A percentile compares a stretch with the other conserved stretches of the same genome.
Conservation (phyloP, 2,113 vertebrate species). For the Emydocephalus ijimae region DNA sequence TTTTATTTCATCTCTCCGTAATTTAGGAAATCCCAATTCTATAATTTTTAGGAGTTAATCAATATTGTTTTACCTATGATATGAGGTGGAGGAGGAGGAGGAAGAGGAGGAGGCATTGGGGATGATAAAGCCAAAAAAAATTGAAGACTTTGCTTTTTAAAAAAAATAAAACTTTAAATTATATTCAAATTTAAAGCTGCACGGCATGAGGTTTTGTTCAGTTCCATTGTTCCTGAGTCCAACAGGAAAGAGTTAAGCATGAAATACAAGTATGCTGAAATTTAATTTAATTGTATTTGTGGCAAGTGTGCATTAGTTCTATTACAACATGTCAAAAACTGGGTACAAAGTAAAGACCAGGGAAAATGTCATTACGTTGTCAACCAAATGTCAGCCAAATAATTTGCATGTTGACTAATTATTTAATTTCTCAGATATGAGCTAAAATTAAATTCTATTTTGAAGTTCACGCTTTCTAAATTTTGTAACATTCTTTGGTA, state of each 20-base stretch:
- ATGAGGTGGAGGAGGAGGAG: constrained; percentile 18
- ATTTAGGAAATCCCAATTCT: constrained; percentile 31
- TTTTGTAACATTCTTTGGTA: background rate
- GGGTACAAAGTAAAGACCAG: background rate
- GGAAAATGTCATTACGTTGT: background rate
- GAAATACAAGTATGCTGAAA: background rate
- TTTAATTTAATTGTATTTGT: background rate
- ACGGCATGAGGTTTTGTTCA: background rate
- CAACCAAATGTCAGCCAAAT: background rate
- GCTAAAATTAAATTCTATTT: background rate
- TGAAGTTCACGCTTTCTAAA: background rate
- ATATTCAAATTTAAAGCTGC: background rate
- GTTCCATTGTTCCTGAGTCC: background rate
- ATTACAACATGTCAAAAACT: background rate
- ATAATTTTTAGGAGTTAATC: background rate
- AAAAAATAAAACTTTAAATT: background rate
- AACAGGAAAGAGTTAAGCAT: background rate
- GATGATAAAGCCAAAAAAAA: background rate
- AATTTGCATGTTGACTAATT: background rate
- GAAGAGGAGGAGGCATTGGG: background rate
- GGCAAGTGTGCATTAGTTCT: background rate
- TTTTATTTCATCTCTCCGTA: constrained; percentile 14
- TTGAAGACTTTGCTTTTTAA: background rate
- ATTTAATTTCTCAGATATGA: background rate
- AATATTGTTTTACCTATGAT: constrained; percentile 16